Evolutionary conservation across 2,113 vertebrate species (phyloP), one percentile per base, ranked within the genome.

Genomic region (Ictalurus furcatus): DNA sequence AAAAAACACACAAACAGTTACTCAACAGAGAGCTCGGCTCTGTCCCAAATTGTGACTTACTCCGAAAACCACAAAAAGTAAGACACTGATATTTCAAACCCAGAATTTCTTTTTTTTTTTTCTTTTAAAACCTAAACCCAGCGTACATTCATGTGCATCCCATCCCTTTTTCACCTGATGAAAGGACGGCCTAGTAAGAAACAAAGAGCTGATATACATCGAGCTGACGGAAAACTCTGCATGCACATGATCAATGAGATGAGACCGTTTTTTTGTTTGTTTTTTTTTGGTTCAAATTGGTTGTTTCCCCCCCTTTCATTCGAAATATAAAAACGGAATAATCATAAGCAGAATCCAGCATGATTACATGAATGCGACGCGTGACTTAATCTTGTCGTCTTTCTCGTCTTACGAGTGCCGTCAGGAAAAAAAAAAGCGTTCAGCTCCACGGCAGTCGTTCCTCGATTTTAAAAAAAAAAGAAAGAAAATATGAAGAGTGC

Each of bases 81-180:
- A 95, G 95, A 96, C 95, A 96, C 95, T 93, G 94, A 95, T 94
- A 92, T 94, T 95, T 88, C 82, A 89, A 89, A 90, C 88, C 87
- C 84, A 90, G 48, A 54, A 74, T 40, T 74, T 90, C 89, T 88
- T 84, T 84, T 37, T 83, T 61, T 83, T 7, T 48, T 9, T 9
- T 6, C 9, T 84, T 82, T 82, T 37, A 23, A 28, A 63, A 89
- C 84, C 88, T 93, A 92, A 92, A 94, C 94, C 93, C 93, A 84
- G 86, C 94, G 92, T 96, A 96, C 96, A 96, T 96, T 96, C 95
- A 96, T 95, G 93, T 94, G 93, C 93, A 94, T 93, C 94, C 94
- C 93, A 93, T 95, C 95, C 95, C 93, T 92, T 93, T 9, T 92
- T 87, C 71, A 71, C 92, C 93, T 91, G 93, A 93, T 92, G 89